Percentiles rank a stretch among this genome's conserved stretches.
These are phyloP conservation scores for Odontomyia ornata DNA, from an alignment of 2,888 invertebrate species.

Conservation along the genomic window DNA sequence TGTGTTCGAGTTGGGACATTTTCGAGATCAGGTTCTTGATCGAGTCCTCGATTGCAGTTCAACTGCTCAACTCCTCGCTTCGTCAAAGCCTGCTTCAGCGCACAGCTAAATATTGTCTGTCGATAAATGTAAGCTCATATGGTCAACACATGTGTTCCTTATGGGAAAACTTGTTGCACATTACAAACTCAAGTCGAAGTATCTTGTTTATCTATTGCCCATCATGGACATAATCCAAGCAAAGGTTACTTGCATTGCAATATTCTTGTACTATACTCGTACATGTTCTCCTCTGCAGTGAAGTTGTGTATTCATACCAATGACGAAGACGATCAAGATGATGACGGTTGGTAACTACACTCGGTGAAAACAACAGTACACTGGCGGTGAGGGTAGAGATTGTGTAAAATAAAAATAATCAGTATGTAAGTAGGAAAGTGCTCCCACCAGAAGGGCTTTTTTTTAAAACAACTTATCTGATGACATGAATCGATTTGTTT, in stretches of 20 bases:
- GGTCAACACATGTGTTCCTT: conserved; percentile 33
- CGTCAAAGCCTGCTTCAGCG: too few species aligned
- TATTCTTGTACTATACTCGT: too few species aligned
- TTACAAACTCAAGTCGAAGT: not conserved
- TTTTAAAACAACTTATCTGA: too few species aligned
- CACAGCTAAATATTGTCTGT: not conserved
- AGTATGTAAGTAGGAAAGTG: too few species aligned
- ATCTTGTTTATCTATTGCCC: conserved; percentile 5
- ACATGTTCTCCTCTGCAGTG: not conserved
- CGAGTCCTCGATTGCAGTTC: not conserved
- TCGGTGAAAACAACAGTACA: not conserved
- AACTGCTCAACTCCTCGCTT: too few species aligned
- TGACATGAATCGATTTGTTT: too few species aligned
- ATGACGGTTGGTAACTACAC: not conserved
- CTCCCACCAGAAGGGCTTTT: too few species aligned
- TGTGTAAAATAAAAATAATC: too few species aligned
- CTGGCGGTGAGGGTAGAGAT: not conserved
- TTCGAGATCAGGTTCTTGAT: conserved; percentile 16
- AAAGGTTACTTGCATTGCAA: conserved; percentile 26
- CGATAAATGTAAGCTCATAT: conserved; percentile 1
- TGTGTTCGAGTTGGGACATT: not conserved
- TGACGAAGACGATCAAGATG: conserved; percentile 7
- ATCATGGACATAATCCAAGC: conserved; percentile 9
- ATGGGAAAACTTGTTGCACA: conserved; percentile 37
- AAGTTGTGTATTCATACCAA: not conserved